Conservation (phyloP, 2,113 vertebrate species). For the Sakesphorus luctuosus region DNA sequence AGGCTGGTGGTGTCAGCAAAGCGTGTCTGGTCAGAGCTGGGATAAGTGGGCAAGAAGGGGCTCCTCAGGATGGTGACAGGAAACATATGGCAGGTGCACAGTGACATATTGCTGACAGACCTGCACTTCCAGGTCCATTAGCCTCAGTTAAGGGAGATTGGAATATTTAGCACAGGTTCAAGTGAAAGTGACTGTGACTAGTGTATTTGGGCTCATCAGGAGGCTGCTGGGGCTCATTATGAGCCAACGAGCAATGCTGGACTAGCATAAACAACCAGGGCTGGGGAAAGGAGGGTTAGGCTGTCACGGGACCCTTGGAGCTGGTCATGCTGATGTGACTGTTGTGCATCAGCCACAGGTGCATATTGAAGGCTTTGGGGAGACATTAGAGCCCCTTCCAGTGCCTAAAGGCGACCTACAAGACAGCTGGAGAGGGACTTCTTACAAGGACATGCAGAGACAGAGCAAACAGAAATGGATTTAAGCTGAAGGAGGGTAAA, state of each 20-base stretch:
- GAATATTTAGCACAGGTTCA: constrained; percentile 7
- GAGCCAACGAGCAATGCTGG: background rate
- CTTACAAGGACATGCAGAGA: background rate
- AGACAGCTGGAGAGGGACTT: background rate
- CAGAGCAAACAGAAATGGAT: background rate
- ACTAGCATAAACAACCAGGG: rapidly evolving
- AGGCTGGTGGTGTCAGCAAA: background rate
- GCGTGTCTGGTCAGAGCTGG: background rate
- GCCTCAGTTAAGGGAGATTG: background rate
- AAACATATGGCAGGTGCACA: constrained; percentile 11
- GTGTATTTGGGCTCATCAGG: background rate
- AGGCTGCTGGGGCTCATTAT: background rate
- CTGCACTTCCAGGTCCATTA: constrained; percentile 35
- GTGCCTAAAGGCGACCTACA: background rate
- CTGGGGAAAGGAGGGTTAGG: background rate
- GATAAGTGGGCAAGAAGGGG: background rate
- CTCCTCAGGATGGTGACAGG: background rate
- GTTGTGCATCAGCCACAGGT: background rate
- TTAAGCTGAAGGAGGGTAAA: background rate
- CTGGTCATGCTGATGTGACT: background rate
- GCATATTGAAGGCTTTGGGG: background rate
- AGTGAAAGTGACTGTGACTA: background rate
- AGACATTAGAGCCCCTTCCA: background rate
- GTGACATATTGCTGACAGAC: constrained; percentile 27
- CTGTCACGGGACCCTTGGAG: background rate